Conservation (phyloP, 2,113 vertebrate species). For the Nematolebias whitei region DNA sequence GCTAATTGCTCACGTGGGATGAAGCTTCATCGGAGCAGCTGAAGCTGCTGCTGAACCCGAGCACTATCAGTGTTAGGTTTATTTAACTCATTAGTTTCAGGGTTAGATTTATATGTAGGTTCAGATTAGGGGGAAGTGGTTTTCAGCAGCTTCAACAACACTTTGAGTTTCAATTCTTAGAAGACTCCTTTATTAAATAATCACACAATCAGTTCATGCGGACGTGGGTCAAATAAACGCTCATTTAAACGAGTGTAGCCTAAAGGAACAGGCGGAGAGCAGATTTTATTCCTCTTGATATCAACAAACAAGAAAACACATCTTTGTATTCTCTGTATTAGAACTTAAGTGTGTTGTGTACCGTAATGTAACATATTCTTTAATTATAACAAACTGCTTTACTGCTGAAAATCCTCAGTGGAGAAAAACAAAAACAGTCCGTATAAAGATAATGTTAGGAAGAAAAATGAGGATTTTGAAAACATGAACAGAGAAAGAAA, state of each 20-base stretch:
- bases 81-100: slow-evolving; percentile 41
- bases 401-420: too few relatives aligned
- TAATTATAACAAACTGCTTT: neutral
- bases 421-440: neutral
- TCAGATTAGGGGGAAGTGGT: slow-evolving; percentile 29
- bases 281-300: too few relatives aligned
- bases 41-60: slow-evolving; percentile 5
- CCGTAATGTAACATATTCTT: neutral
- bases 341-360: too few relatives aligned
- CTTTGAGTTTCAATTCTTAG: neutral
- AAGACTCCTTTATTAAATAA: neutral
- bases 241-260: too few relatives aligned
- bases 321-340: too few relatives aligned
- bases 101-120: slow-evolving; percentile 37
- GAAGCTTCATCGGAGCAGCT: slow-evolving; percentile 27
- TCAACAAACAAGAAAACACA: too few relatives aligned
- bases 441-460: neutral
- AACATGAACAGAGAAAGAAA: neutral
- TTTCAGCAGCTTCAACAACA: slow-evolving; percentile 28
- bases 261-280: too few relatives aligned
- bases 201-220: neutral
- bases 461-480: neutral
- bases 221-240: neutral
- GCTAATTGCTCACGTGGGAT: slow-evolving; percentile 47
- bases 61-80: slow-evolving; percentile 17